These are phyloP conservation scores for Clinocottus analis DNA, from an alignment of 2,113 vertebrate genomes.

Conservation along the genomic window DNA sequence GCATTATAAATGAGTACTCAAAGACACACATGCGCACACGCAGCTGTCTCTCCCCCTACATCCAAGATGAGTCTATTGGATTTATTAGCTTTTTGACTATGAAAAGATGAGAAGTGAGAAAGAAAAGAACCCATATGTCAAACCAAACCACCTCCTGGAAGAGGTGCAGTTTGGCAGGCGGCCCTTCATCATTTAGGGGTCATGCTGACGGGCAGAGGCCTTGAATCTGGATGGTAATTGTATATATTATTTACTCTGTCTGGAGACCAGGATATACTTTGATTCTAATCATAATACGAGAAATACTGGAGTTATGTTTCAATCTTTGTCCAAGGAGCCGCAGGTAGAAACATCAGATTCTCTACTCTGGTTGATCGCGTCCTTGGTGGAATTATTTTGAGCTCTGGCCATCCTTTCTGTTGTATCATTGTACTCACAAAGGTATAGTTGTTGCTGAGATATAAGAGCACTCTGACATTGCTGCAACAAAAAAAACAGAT, in stretches of 20 bases:
- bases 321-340: neutral
- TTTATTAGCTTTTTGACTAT: constrained; percentile 20
- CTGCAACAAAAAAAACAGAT: neutral
- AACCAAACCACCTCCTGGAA: constrained; percentile 13
- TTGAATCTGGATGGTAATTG: constrained; percentile 11
- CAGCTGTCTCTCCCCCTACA: neutral
- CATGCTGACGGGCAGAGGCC: neutral
- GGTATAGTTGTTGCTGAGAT: neutral
- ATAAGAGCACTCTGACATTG: neutral
- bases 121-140: constrained; percentile 12
- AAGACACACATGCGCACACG: constrained; percentile 27
- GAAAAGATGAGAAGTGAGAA: neutral
- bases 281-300: neutral
- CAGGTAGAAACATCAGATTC: neutral
- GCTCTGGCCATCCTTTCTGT: neutral
- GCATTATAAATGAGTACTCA: constrained; percentile 79
- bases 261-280: neutral
- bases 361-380: neutral
- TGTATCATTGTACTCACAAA: neutral
- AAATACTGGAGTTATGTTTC: neutral
- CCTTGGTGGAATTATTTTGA: neutral
- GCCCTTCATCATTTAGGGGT: constrained; percentile 14
- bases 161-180: neutral
- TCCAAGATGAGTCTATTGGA: constrained; percentile 14
- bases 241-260: constrained; percentile 35